Conservation (phyloP, 2,888 invertebrate genomes). For the Enoplolaimus lenunculus region DNA sequence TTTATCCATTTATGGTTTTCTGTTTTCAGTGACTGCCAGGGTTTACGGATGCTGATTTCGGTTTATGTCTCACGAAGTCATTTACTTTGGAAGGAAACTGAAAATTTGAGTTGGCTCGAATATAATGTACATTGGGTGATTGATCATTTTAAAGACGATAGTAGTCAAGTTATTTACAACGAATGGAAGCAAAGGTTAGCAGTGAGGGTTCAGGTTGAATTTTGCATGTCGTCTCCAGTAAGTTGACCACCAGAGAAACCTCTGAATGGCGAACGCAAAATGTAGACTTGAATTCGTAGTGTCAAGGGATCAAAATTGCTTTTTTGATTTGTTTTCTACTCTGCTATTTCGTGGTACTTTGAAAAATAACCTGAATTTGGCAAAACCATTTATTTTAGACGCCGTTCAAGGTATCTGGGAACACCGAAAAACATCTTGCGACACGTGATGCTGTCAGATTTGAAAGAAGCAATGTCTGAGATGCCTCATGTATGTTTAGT, state of each 20-base stretch:
- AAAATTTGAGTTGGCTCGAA: slow-evolving; percentile 61
- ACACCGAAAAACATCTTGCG: slow-evolving; percentile 55
- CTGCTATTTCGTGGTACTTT: too few relatives aligned
- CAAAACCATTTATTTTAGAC: too few relatives aligned
- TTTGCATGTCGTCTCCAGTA: too few relatives aligned
- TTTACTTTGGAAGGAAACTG: slow-evolving; percentile 63
- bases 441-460: slow-evolving; percentile 58
- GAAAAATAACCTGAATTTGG: too few relatives aligned
- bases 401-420: slow-evolving; percentile 52
- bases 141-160: slow-evolving; percentile 46
- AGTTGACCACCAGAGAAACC: too few relatives aligned
- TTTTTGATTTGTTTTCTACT: too few relatives aligned
- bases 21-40: slow-evolving; percentile 49
- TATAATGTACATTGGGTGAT: slow-evolving; percentile 54
- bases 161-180: not conserved
- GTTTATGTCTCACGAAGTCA: slow-evolving; percentile 60
- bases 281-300: too few relatives aligned
- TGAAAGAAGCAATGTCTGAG: slow-evolving; percentile 53
- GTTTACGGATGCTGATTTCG: slow-evolving; percentile 56
- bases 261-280: too few relatives aligned
- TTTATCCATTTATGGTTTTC: too few relatives aligned
- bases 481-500: slow-evolving; percentile 46
- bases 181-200: not conserved
- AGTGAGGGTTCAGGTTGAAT: not conserved
- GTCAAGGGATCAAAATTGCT: too few relatives aligned